phyloP scores from a whole-genome alignment of 1,140 invertebrate genomes.

The Nomia melanderi region DNA sequence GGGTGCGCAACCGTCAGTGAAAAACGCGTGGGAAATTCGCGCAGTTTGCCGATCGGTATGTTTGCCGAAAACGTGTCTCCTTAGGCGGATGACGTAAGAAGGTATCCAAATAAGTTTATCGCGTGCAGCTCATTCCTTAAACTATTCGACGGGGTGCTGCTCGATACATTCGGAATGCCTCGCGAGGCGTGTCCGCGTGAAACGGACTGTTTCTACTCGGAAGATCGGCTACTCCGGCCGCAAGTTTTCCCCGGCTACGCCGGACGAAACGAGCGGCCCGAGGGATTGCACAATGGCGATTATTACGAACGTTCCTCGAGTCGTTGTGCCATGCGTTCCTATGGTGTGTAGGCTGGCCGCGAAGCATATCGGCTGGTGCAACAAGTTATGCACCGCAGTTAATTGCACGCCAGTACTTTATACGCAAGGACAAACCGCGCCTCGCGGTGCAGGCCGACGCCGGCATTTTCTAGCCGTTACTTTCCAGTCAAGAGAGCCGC shows the following conservation, averaged over 20 bases:
- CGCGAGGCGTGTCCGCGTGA: no score
- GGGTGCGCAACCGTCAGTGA: conserved; percentile 31
- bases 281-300: conserved; percentile 22
- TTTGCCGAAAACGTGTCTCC: no score
- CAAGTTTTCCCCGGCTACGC: conserved; percentile 26
- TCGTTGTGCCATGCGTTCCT: conserved; percentile 30
- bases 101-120: no score
- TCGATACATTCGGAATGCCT: no score
- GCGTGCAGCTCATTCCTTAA: no score
- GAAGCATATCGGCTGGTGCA: conserved; percentile 46
- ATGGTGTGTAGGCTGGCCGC: conserved; percentile 30
- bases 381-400: conserved; percentile 48
- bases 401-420: conserved; percentile 46
- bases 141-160: no score
- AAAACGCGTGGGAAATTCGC: conserved; percentile 20
- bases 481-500: not conserved
- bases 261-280: not conserved
- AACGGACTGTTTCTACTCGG: no score
- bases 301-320: not conserved
- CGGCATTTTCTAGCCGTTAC: not conserved
- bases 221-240: no score
- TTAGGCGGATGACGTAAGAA: no score
- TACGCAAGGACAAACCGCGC: conserved; percentile 62
- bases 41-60: not conserved
- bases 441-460: not conserved